Conservation (phyloP, 1,140 invertebrate genomes). For the Sitobion miscanthi region DNA sequence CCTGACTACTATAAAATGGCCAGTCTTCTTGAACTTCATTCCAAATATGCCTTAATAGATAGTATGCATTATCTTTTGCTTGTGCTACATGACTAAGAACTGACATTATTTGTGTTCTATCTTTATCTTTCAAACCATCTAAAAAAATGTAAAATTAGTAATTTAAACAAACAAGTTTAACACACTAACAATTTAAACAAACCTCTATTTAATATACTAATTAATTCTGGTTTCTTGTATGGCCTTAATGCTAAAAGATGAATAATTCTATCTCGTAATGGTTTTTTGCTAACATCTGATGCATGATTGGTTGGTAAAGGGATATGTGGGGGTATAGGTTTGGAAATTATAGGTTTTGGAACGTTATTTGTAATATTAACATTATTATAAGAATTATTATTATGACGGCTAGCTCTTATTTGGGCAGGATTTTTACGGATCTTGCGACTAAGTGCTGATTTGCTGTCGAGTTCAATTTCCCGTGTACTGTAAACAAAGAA, state of each 20-base stretch:
- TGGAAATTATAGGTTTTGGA: conserved; percentile 49
- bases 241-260: conserved; percentile 89
- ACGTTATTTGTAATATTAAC: conserved; percentile 52
- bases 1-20: conserved; percentile 90
- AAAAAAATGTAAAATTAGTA: conserved; percentile 60
- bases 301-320: conserved; percentile 67
- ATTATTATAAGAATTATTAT: conserved; percentile 54
- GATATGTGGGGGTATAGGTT: conserved; percentile 57
- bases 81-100: conserved; percentile 78
- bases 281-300: conserved; percentile 82
- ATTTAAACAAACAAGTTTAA: background rate
- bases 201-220: conserved; percentile 80
- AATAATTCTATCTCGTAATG: conserved; percentile 83
- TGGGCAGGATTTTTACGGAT: conserved; percentile 72
- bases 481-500: conserved; percentile 74
- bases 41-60: conserved; percentile 83
- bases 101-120: conserved; percentile 73
- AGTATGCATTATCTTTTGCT: conserved; percentile 86
- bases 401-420: conserved; percentile 53
- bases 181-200: conserved; percentile 60
- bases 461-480: conserved; percentile 86
- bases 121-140: conserved; percentile 86
- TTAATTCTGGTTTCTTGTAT: conserved; percentile 90
- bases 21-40: conserved; percentile 93
- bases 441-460: conserved; percentile 81